Evolutionary conservation across 2,113 vertebrate species (phyloP).

Genomic region (Etheostoma spectabile): DNA sequence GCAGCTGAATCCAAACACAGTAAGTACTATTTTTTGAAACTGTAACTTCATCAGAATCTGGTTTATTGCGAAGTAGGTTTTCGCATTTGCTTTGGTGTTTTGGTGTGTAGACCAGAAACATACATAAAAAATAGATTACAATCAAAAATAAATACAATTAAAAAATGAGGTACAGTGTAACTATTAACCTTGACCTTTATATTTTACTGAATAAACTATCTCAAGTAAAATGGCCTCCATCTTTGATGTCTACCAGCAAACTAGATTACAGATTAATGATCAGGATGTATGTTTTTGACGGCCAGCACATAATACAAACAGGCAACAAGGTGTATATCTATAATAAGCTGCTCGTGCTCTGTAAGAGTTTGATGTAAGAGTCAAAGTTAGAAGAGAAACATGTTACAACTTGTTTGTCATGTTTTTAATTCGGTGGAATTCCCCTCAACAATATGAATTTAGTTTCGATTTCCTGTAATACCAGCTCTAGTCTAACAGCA

Average conservation of each 20-base stretch:
- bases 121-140: too few relatives aligned
- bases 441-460: slow-evolving; percentile 1
- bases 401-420: background rate
- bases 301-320: background rate
- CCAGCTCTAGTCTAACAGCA: background rate
- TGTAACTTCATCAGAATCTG: background rate
- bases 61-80: too few relatives aligned
- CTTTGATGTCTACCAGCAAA: background rate
- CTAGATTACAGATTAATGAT: background rate
- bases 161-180: too few relatives aligned
- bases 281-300: background rate
- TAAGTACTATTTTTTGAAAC: slow-evolving; percentile 47
- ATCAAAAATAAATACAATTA: too few relatives aligned
- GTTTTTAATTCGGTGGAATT: slow-evolving; percentile 30
- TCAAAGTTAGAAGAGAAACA: background rate
- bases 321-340: background rate
- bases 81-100: too few relatives aligned
- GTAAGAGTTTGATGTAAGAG: background rate
- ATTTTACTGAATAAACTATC: background rate
- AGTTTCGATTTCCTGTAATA: slow-evolving; percentile 60
- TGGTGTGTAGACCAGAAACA: too few relatives aligned
- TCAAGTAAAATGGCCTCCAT: background rate
- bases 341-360: background rate
- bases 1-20: background rate
- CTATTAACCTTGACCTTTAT: background rate